Evolutionary conservation across 2,888 invertebrate species (phyloP), one percentile per base, ranked within the genome.

Genomic region (Philaethria dido): DNA sequence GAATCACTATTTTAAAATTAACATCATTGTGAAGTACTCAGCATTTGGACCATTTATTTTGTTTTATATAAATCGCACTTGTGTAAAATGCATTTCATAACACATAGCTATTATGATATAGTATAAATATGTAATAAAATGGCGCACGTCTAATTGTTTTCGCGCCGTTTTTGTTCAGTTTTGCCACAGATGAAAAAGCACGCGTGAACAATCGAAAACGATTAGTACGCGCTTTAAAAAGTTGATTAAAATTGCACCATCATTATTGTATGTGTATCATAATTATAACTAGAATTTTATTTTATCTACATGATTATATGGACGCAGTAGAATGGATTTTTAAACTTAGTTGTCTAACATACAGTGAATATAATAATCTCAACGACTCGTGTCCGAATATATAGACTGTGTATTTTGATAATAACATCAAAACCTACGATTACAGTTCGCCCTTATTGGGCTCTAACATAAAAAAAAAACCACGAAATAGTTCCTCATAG

Each of bases 401-500:
- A 82, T 82, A 87, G 86, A 89, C 88, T 88, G 85, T 89, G 87
- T 87, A 85, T 87, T 85, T 87, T 88, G 89, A 87, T 89, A 89
- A 86, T 74, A 87, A 89, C 88, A 89, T 89, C 91, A 87, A 87
- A 81, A 81, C 82, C 83, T 86, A 84, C 82, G 80, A 77, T 78
- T 79, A 75, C 80, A 80, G 78, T 77, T 81, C 72, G 79, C 83
- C 84, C 80, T 76, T 78, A 79, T 80, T 78, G 74, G 82, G 83
- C 81, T 57, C 65, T 72, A 80, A 82, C 78, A 80, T 79, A 73
- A 85, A 80, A 84, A 80, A 84, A 84, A 86, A 91, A 90, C 88
- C 90, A 92, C 87, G 83, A 87, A 79, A 92, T 89, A 92, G 92
- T 92, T 92, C 92, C 92, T 92, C 87, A 89, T 90, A 90, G 92